These are phyloP conservation scores for Bombycilla garrulus DNA, from an alignment of 2,113 vertebrate species.

Conservation along the genomic window DNA sequence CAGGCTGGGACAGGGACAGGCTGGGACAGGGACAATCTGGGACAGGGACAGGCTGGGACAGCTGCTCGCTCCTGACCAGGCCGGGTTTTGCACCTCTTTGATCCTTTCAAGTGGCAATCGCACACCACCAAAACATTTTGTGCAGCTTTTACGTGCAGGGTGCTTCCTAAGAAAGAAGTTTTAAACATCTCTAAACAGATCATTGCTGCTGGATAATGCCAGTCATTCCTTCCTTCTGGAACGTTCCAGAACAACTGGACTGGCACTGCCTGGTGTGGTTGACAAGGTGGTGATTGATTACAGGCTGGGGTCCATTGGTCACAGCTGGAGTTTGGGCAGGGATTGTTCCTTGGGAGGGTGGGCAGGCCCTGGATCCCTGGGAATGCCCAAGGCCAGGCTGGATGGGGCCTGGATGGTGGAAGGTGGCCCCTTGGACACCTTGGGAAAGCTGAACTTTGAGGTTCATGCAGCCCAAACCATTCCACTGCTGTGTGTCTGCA, in stretches of 20 bases:
- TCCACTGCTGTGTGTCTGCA: neutral
- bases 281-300: too few relatives aligned
- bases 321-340: neutral
- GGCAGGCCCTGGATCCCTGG: neutral
- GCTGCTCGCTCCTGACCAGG: neutral
- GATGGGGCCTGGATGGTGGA: fast-evolving
- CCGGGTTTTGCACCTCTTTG: neutral
- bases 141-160: neutral
- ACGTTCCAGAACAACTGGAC: neutral
- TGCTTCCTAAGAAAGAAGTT: neutral
- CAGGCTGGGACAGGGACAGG: neutral
- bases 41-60: too few relatives aligned
- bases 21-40: neutral
- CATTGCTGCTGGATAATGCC: neutral
- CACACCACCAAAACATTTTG: neutral
- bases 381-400: fast-evolving
- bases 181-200: neutral
- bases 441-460: too few relatives aligned
- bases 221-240: neutral
- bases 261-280: neutral
- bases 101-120: neutral
- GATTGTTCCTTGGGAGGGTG: neutral
- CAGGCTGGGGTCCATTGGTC: neutral
- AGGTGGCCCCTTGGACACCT: neutral
- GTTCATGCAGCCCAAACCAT: neutral